These are phyloP conservation scores for Tenebrio molitor DNA, from an alignment of 1,140 invertebrate species.

Conservation along the genomic window DNA sequence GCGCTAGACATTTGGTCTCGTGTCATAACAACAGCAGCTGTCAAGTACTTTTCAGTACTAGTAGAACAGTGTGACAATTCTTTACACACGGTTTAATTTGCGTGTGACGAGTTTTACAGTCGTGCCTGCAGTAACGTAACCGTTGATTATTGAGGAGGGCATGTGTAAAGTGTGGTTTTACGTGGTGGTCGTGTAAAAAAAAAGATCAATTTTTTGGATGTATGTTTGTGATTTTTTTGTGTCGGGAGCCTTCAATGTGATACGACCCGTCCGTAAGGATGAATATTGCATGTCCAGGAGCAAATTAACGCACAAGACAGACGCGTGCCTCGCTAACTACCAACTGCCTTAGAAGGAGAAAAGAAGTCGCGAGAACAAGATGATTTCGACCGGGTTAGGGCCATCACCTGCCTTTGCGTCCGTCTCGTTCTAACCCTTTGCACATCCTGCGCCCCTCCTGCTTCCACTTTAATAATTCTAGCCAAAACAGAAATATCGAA, in stretches of 20 bases:
- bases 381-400: conserved; percentile 40
- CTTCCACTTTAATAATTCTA: conserved; percentile 37
- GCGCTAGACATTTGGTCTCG: too few relatives aligned
- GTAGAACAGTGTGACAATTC: too few relatives aligned
- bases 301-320: conserved; percentile 44
- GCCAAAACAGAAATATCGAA: conserved; percentile 45
- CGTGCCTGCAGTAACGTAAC: too few relatives aligned
- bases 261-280: conserved; percentile 38
- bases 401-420: conserved; percentile 46
- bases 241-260: conserved; percentile 15
- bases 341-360: conserved; percentile 52
- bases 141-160: too few relatives aligned
- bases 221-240: background rate
- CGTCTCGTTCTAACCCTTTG: conserved; percentile 24
- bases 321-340: conserved; percentile 47
- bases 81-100: too few relatives aligned
- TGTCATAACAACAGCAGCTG: too few relatives aligned
- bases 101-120: too few relatives aligned
- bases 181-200: too few relatives aligned
- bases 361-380: conserved; percentile 42
- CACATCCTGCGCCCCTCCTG: background rate
- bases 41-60: too few relatives aligned
- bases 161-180: too few relatives aligned
- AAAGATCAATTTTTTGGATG: too few relatives aligned
- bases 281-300: conserved; percentile 45